Percentiles rank a stretch among this genome's conserved stretches.
phyloP scores from a whole-genome alignment of 2,113 vertebrate species.

The Chiloscyllium plagiosum region DNA sequence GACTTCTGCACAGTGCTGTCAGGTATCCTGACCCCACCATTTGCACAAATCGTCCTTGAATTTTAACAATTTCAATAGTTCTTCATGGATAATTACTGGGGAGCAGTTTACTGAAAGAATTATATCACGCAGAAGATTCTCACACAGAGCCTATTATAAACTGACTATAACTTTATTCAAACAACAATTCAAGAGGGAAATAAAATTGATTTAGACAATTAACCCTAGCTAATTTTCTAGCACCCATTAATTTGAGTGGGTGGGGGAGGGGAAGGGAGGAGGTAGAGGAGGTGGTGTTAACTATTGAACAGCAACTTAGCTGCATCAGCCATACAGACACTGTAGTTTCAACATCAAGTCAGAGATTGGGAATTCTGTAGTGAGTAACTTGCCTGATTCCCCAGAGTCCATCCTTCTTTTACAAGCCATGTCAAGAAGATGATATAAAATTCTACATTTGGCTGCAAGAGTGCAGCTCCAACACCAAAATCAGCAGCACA shows the following conservation, averaged over 20 bases:
- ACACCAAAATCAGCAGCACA: background rate
- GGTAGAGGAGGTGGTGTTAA: background rate
- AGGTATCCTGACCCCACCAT: too few species aligned
- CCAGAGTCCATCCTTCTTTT: background rate
- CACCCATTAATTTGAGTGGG: background rate
- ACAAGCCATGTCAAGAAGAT: background rate
- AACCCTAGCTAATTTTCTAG: background rate
- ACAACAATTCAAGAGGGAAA: background rate
- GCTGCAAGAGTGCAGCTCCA: background rate
- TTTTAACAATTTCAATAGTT: background rate
- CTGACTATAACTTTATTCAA: background rate
- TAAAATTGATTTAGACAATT: background rate
- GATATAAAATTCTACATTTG: background rate
- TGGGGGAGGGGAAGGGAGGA: too few species aligned
- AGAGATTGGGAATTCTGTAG: background rate
- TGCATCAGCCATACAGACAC: background rate
- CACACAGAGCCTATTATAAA: background rate
- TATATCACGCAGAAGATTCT: background rate
- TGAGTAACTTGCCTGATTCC: background rate
- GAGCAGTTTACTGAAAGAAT: background rate
- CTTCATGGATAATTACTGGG: background rate
- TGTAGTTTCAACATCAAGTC: background rate
- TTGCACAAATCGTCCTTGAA: too few species aligned
- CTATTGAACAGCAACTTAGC: background rate
- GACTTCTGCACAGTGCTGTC: too few species aligned